Conservation (phyloP, 1,140 invertebrate species). For the Ericerus pela region DNA sequence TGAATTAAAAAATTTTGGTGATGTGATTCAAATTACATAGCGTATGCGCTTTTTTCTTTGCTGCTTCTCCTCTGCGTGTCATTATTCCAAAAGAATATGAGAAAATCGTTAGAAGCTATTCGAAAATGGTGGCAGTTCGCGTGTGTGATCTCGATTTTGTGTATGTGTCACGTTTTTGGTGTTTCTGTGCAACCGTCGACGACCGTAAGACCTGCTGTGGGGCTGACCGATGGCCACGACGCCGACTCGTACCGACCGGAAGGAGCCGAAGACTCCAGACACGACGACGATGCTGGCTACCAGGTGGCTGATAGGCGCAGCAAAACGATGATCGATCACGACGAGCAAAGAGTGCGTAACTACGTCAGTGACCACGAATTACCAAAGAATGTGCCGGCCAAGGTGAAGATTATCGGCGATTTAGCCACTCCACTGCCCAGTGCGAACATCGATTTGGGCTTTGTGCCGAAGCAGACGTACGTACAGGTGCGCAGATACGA, state of each 20-base stretch:
- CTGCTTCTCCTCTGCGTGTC: too few species aligned
- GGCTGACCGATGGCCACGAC: not conserved
- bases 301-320: not conserved
- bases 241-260: not conserved
- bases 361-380: slow-evolving; percentile 32
- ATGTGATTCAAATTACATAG: too few species aligned
- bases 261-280: not conserved
- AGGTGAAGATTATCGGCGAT: slow-evolving; percentile 35
- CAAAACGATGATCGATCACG: not conserved
- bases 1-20: too few species aligned
- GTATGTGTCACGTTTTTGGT: not conserved
- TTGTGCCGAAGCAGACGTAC: slow-evolving; percentile 48
- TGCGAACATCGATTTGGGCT: slow-evolving; percentile 34
- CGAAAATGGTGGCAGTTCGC: not conserved
- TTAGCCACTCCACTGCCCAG: slow-evolving; percentile 34
- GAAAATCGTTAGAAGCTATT: too few species aligned
- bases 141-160: not conserved
- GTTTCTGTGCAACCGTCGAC: not conserved
- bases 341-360: slow-evolving; percentile 9
- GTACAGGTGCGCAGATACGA: slow-evolving; percentile 46
- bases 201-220: not conserved
- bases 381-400: slow-evolving; percentile 32
- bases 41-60: too few species aligned
- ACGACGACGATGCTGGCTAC: not conserved
- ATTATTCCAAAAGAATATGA: too few species aligned